Conservation (phyloP, 2,888 invertebrate species). For the Luperina testacea region DNA sequence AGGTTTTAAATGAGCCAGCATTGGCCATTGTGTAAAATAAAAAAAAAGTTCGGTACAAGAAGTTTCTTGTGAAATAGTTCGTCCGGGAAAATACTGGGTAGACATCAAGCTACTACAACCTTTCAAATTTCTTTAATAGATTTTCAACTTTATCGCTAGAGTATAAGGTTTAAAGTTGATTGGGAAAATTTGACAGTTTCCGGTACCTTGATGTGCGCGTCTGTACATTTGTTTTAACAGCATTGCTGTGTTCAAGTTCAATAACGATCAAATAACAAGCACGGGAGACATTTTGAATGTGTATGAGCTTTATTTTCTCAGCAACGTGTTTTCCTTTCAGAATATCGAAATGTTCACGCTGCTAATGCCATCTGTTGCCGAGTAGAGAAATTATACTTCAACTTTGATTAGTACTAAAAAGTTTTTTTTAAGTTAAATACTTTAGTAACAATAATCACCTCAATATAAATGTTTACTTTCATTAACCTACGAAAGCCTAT, state of each 20-base stretch:
- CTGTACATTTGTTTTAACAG: neutral
- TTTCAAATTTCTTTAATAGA: too few species aligned
- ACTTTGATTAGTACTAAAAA: neutral
- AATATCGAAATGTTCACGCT: neutral
- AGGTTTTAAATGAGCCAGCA: slow-evolving; percentile 19
- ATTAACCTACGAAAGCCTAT: neutral
- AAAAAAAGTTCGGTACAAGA: neutral
- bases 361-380: slow-evolving; percentile 47
- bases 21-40: slow-evolving; percentile 17
- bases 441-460: neutral
- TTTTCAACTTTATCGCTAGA: too few species aligned
- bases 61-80: neutral
- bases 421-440: neutral
- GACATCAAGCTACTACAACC: too few species aligned
- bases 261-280: neutral
- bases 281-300: neutral
- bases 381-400: slow-evolving; percentile 30
- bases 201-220: too few species aligned
- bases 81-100: neutral
- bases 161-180: too few species aligned
- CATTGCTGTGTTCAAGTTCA: neutral
- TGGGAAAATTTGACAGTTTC: too few species aligned
- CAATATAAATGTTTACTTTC: neutral
- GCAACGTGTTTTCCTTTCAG: neutral
- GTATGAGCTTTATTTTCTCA: neutral